Percentiles rank a stretch among this genome's conserved stretches.
phyloP scores from a whole-genome alignment of 2,113 vertebrate genomes.

The Rhinichthys klamathensis region DNA sequence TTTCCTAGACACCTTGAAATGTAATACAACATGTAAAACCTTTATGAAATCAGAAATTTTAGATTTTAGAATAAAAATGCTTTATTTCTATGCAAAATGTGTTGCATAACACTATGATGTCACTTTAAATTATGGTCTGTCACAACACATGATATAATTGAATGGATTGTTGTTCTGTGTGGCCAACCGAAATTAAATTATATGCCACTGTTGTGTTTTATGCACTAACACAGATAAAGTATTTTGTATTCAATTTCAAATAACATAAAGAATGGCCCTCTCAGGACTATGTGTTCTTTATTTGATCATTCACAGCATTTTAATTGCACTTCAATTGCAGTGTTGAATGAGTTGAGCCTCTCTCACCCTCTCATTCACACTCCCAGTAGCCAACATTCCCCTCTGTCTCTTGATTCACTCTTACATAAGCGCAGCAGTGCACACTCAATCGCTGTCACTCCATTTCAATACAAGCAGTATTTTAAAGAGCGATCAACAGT shows the following conservation, averaged over 20 bases:
- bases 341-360: conserved; percentile 1
- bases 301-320: conserved; percentile 26
- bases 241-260: neutral
- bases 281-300: neutral
- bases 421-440: neutral
- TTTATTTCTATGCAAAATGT: neutral
- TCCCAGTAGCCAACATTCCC: neutral
- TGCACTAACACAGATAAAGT: neutral
- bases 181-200: neutral
- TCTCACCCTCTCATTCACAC: conserved; percentile 6
- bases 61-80: neutral
- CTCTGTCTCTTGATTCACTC: conserved; percentile 22
- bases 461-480: conserved; percentile 55
- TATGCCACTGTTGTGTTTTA: neutral
- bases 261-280: neutral
- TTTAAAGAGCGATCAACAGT: conserved; percentile 51
- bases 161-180: neutral
- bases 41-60: too few species aligned
- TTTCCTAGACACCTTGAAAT: neutral
- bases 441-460: conserved; percentile 45
- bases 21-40: neutral
- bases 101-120: conserved; percentile 6
- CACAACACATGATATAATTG: conserved; percentile 22
- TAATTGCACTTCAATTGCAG: conserved; percentile 19
- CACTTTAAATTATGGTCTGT: neutral